Conservation (phyloP, 2,113 vertebrate genomes). For the Epinephelus moara region DNA sequence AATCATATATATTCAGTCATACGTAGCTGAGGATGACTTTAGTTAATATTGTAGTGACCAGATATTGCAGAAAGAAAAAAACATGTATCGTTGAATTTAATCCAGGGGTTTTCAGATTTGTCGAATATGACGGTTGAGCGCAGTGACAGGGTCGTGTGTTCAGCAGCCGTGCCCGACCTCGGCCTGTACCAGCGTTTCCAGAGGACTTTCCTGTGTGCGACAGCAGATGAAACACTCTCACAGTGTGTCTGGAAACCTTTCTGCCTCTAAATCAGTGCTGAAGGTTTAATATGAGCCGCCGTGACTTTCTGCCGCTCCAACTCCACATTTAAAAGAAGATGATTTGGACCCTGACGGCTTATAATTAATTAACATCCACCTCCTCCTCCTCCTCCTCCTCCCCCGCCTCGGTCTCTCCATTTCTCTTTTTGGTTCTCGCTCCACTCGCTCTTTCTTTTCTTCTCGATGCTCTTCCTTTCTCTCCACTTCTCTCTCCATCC, state of each 20-base stretch:
- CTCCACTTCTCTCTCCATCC: background rate
- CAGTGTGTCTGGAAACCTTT: background rate
- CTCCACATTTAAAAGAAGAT: slow-evolving; percentile 40
- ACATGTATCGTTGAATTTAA: background rate
- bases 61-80: no score
- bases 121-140: no score
- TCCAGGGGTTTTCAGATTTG: background rate
- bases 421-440: background rate
- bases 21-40: no score
- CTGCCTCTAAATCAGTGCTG: slow-evolving; percentile 37
- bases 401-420: background rate
- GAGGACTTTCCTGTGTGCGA: background rate
- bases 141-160: no score
- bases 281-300: slow-evolving; percentile 47
- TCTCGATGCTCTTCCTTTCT: background rate
- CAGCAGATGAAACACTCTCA: background rate
- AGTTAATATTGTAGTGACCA: no score
- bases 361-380: slow-evolving; percentile 59
- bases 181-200: background rate
- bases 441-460: background rate
- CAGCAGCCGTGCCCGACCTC: background rate
- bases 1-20: no score
- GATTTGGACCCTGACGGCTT: slow-evolving; percentile 55
- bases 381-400: slow-evolving; percentile 23
- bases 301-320: slow-evolving; percentile 32